phyloP scores from a whole-genome alignment of 2,888 invertebrate species.

The Colletes collaris region DNA sequence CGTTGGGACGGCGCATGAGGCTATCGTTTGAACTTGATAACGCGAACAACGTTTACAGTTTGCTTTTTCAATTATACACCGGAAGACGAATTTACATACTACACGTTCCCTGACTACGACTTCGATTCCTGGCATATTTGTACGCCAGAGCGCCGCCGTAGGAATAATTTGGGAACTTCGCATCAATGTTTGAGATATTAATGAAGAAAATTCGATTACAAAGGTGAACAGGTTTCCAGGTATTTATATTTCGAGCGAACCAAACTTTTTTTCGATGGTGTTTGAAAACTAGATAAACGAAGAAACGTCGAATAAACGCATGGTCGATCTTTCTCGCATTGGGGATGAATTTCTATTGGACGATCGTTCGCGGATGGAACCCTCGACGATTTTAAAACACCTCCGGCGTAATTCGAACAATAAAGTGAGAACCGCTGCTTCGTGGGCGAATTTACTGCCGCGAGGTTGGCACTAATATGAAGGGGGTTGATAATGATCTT shows the following conservation, averaged over 20 bases:
- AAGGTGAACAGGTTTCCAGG: too few relatives aligned
- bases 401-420: constrained; percentile 18
- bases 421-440: constrained; percentile 73
- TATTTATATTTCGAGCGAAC: too few relatives aligned
- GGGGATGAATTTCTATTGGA: too few relatives aligned
- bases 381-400: constrained; percentile 26
- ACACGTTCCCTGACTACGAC: constrained; percentile 56
- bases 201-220: background rate
- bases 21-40: constrained; percentile 41
- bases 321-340: too few relatives aligned
- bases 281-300: too few relatives aligned
- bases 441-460: constrained; percentile 75
- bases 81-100: constrained; percentile 62
- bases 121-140: constrained; percentile 42
- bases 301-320: too few relatives aligned
- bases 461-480: constrained; percentile 78
- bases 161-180: constrained; percentile 42
- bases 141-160: constrained; percentile 1
- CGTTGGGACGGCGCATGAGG: constrained; percentile 22
- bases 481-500: constrained; percentile 81
- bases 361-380: background rate
- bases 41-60: constrained; percentile 43
- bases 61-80: constrained; percentile 61
- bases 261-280: too few relatives aligned
- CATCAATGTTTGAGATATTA: background rate